Percentiles rank a stretch among this genome's conserved stretches.
Evolutionary conservation across 2,888 invertebrate species (phyloP).

Genomic region (Ephialtes manifestator): DNA sequence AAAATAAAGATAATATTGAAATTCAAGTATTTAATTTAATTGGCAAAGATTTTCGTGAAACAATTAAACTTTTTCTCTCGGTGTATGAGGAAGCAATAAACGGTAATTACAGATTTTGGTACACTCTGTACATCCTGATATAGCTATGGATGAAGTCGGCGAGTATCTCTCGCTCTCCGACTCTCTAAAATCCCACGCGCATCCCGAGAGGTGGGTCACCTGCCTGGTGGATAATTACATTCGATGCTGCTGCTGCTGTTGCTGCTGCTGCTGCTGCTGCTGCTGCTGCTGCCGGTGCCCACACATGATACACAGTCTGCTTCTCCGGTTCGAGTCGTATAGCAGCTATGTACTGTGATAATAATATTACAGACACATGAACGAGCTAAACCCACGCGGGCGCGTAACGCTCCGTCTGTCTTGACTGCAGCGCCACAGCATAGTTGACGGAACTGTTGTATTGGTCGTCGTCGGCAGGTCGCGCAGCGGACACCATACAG

Average conservation of each 20-base stretch:
- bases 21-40: no score
- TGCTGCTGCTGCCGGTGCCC: constrained; percentile 62
- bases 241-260: constrained; percentile 50
- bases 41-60: no score
- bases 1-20: no score
- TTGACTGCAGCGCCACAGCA: constrained; percentile 14
- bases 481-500: constrained; percentile 6
- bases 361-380: constrained; percentile 21
- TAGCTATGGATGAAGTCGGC: neutral
- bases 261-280: constrained; percentile 59
- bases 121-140: neutral
- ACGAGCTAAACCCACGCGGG: constrained; percentile 36
- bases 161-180: constrained; percentile 39
- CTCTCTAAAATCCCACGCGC: constrained; percentile 75
- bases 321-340: constrained; percentile 20
- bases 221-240: constrained; percentile 73
- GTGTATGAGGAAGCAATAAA: no score
- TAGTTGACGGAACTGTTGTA: constrained; percentile 1
- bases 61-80: no score
- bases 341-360: neutral
- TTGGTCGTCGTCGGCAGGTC: neutral
- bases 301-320: constrained; percentile 64
- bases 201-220: constrained; percentile 73
- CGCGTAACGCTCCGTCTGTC: constrained; percentile 15
- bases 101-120: neutral